Base-by-base conservation (phyloP, 2,797 vertebrate species). In the Paedocypris micromegethes region DNA sequence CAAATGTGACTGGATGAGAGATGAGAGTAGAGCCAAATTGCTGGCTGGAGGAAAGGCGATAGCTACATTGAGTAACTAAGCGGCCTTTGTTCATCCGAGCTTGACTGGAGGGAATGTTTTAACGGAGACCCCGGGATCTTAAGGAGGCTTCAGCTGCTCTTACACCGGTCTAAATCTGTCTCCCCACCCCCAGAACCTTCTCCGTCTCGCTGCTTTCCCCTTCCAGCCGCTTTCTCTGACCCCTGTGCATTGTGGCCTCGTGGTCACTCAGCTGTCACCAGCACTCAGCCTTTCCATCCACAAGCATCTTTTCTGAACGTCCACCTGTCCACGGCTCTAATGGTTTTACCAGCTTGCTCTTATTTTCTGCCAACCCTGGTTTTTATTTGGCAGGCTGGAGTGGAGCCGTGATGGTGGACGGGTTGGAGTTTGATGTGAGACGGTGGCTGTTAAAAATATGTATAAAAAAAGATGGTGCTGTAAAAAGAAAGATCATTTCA, bases 81-180 rank as follows among this genome's bases (percentile, higher is more conserved):
- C 3, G 0, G 6, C 37, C 68, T 70, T 70, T 64, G 60, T 70
- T 70, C 60, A 44, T 64, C 42, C 41, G 23, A 64, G 40, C 3
- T 39, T 46, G 39, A 66, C 39, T 72, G 54, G 45, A 58, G 68
- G 68, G 68, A 74, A 51, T 39, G 44, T 50, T 62, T 37, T 43
- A 72, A 40, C 50, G 44, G 56, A 70, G 72, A 50, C 23, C 53
- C 49, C 39, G 58, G 78, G 72, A 70, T 64, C 57, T 73, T 62
- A 66, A 59, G 73, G 72, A 65, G 75, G 75, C 53, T 70, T 84
- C 87, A 89, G 86, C 88, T 88, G 87, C 83, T 55, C 82, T 79
- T 83, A 83, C 86, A 82, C 80, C 81, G 68, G 72, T 88, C 88
- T 90, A 89, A 85, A 90, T 88, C 76, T 58, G 85, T 88, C 87